phyloP scores from a whole-genome alignment of 2,113 vertebrate genomes.

The Pterophyllum scalare region DNA sequence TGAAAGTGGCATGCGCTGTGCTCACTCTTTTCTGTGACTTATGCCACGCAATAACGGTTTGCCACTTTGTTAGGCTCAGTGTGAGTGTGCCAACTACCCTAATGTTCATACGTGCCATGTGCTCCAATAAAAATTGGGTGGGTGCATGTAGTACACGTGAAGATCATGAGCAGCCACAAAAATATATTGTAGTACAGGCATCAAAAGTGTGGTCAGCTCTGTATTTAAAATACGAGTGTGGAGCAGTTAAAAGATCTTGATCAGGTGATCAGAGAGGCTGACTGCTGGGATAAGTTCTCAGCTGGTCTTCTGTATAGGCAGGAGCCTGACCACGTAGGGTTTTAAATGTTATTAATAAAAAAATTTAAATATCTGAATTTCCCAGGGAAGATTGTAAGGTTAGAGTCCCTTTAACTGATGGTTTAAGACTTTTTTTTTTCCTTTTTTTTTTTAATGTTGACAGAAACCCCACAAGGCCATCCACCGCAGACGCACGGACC shows the following conservation, averaged over 20 bases:
- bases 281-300: neutral
- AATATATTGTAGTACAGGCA: too few relatives aligned
- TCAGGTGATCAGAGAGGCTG: neutral
- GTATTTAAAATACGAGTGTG: neutral
- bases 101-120: too few relatives aligned
- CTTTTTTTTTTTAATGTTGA: neutral
- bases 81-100: too few relatives aligned
- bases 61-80: too few relatives aligned
- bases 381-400: neutral
- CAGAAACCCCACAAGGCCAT: conserved; percentile 98
- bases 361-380: neutral
- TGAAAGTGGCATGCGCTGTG: neutral
- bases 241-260: neutral
- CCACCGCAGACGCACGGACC: conserved; percentile 95
- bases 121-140: too few relatives aligned
- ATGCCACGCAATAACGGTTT: neutral
- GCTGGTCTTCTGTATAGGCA: neutral
- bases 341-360: rapidly evolving
- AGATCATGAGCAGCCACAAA: too few relatives aligned
- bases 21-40: neutral
- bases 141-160: too few relatives aligned
- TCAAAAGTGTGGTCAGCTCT: neutral
- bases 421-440: neutral
- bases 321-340: neutral
- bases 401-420: neutral